phyloP scores from a whole-genome alignment of 2,888 invertebrate species.

The Cheilosia variabilis region DNA sequence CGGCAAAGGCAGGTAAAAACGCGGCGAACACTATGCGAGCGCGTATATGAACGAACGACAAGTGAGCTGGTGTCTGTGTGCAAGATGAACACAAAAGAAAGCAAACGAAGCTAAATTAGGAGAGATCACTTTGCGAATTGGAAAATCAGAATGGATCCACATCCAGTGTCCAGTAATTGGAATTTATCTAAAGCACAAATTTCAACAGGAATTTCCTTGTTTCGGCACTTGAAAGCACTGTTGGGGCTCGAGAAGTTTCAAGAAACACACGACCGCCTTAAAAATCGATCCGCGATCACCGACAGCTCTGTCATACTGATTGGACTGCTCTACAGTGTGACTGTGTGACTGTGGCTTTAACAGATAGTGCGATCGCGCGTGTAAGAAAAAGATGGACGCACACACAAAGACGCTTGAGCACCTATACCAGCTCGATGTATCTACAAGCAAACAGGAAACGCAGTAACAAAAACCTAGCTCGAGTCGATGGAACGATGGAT shows the following conservation, averaged over 20 bases:
- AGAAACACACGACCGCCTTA: slow-evolving; percentile 5
- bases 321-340: background rate
- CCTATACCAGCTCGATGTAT: slow-evolving; percentile 55
- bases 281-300: slow-evolving; percentile 65
- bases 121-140: slow-evolving; percentile 31
- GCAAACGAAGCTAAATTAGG: slow-evolving; percentile 20
- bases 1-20: slow-evolving; percentile 62
- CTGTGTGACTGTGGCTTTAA: slow-evolving; percentile 27
- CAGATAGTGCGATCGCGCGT: slow-evolving; percentile 40
- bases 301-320: slow-evolving; percentile 61
- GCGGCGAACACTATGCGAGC: slow-evolving; percentile 23
- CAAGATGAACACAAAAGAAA: slow-evolving; percentile 49
- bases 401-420: slow-evolving; percentile 47
- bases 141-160: background rate
- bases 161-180: slow-evolving; percentile 2
- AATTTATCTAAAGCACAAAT: slow-evolving; percentile 6
- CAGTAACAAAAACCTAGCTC: slow-evolving; percentile 62
- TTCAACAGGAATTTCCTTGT: slow-evolving; percentile 7
- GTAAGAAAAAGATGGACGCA: slow-evolving; percentile 47
- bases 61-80: slow-evolving; percentile 23
- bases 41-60: slow-evolving; percentile 3
- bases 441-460: slow-evolving; percentile 71
- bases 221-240: background rate
- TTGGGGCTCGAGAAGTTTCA: background rate
- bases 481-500: slow-evolving; percentile 48